Evolutionary conservation across 2,888 invertebrate species (phyloP).

Genomic region (Ceraclea dissimilis): DNA sequence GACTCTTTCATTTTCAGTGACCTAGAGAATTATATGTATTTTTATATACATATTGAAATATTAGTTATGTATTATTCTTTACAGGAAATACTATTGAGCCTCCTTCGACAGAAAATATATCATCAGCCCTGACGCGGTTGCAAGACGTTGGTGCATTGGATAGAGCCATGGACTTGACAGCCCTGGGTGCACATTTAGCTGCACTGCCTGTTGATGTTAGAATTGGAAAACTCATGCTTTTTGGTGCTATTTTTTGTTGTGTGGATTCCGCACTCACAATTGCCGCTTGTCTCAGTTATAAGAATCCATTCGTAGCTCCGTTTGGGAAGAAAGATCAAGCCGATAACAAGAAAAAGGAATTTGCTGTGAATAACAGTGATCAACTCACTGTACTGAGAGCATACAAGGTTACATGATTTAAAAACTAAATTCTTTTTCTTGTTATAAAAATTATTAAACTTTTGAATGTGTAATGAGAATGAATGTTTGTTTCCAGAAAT

Average conservation of each 20-base stretch:
- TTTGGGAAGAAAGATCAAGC: conserved; percentile 66
- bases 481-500: conserved; percentile 49
- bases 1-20: too few species aligned
- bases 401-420: conserved; percentile 56
- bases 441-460: too few species aligned
- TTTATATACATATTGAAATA: too few species aligned
- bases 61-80: too few species aligned
- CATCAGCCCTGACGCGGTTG: conserved; percentile 60
- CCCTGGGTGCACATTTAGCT: conserved; percentile 80
- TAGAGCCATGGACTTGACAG: conserved; percentile 63
- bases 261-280: conserved; percentile 88
- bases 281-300: conserved; percentile 74
- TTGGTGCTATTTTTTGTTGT: conserved; percentile 87
- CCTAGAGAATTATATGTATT: too few species aligned
- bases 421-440: neutral
- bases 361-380: conserved; percentile 76
- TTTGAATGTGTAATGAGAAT: too few species aligned
- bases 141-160: conserved; percentile 78
- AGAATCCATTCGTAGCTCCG: conserved; percentile 69
- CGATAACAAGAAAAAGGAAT: conserved; percentile 64
- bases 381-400: conserved; percentile 81
- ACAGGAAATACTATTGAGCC: conserved; percentile 66
- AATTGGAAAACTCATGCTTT: conserved; percentile 87
- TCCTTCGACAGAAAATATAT: conserved; percentile 58
- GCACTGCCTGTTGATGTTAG: conserved; percentile 85